Conservation (phyloP, 1,140 invertebrate species). For the Bilobella aurantiaca region DNA sequence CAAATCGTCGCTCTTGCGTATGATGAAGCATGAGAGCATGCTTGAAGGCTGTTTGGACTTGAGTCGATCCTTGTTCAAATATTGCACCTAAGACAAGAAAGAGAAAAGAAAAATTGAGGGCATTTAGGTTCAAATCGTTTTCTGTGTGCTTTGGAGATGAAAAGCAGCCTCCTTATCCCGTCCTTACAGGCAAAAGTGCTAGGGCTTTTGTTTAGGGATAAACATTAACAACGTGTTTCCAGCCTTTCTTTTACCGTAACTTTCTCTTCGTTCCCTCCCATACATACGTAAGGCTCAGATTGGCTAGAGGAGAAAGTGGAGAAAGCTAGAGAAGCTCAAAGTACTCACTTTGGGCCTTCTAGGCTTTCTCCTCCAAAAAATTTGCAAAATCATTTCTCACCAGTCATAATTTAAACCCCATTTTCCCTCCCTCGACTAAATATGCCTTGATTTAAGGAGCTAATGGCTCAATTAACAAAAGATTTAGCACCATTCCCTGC, state of each 20-base stretch:
- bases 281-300: background rate
- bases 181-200: background rate
- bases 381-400: no score
- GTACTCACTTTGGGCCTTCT: no score
- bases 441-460: no score
- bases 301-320: background rate
- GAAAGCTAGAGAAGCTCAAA: no score
- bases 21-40: conserved; percentile 73
- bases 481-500: no score
- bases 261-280: background rate
- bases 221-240: conserved; percentile 1
- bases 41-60: conserved; percentile 77
- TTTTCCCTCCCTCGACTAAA: no score
- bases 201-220: background rate
- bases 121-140: background rate
- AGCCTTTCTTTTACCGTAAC: no score
- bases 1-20: conserved; percentile 56
- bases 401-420: no score
- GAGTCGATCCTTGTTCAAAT: conserved; percentile 77
- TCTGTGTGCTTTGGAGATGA: no score
- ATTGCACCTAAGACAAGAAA: conserved; percentile 57
- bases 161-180: background rate
- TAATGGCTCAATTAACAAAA: no score
- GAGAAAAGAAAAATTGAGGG: background rate
- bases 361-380: no score